These are phyloP conservation scores for Onychorhynchus coronatus DNA, from an alignment of 2,113 vertebrate species.

Conservation along the genomic window DNA sequence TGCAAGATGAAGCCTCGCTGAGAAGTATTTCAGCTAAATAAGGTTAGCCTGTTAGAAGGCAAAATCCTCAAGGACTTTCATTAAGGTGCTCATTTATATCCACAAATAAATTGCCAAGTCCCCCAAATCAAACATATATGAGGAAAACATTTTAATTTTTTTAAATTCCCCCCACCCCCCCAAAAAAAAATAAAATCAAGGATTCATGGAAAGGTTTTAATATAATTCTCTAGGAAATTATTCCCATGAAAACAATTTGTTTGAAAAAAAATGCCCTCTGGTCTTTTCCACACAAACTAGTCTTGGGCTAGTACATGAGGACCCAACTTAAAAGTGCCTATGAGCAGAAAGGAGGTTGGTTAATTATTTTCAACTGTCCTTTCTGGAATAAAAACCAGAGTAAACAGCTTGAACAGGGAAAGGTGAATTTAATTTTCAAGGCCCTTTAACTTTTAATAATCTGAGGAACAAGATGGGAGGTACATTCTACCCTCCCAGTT, in stretches of 20 bases:
- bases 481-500: slow-evolving; percentile 39
- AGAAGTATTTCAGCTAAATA: slow-evolving; percentile 38
- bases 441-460: slow-evolving; percentile 56
- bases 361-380: slow-evolving; percentile 51
- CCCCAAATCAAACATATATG: neutral
- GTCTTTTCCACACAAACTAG: slow-evolving; percentile 46
- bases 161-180: fast-evolving
- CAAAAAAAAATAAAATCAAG: slow-evolving; percentile 9
- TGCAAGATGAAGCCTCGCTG: slow-evolving; percentile 42
- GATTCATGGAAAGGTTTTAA: slow-evolving; percentile 11
- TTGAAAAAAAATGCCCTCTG: slow-evolving; percentile 40
- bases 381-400: slow-evolving; percentile 23
- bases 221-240: slow-evolving; percentile 52
- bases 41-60: slow-evolving; percentile 39
- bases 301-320: slow-evolving; percentile 34
- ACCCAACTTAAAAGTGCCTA: slow-evolving; percentile 49
- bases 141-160: neutral
- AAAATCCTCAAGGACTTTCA: slow-evolving; percentile 51
- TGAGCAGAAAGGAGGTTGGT: neutral
- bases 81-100: slow-evolving; percentile 23
- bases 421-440: slow-evolving; percentile 59
- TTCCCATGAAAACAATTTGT: slow-evolving; percentile 65
- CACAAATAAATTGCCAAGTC: neutral
- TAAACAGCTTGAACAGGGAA: slow-evolving; percentile 6
- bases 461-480: slow-evolving; percentile 50